Base-by-base conservation (phyloP, 2,797 vertebrate genomes). In the Pachyuromys duprasi region DNA sequence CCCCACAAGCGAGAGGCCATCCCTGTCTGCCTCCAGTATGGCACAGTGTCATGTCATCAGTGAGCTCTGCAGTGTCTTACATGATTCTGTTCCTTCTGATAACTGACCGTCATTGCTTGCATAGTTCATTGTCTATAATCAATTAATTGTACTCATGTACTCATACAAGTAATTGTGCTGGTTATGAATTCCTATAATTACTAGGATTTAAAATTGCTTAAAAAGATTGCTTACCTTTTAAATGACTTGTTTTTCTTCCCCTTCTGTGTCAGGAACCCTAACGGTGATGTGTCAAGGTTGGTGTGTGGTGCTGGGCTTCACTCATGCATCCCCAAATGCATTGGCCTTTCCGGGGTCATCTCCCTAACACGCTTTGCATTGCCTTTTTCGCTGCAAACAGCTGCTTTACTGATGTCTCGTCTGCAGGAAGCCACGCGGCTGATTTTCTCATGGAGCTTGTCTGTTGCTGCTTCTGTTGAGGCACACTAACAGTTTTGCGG, bases 271-370 rank as follows among this genome's bases (percentile, higher is more conserved):
- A 98, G 97, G 97, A 97, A 69, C 75, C 90, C 26, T 98, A 91
- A 97, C 89, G 96, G 93, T 45, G 49, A 1, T n/a, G 22, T 92
- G 60, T 87, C 82, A 84, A 98, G 97, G 97, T 98, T 91, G 96
- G 97, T 98, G 86, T 98, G 83, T 94, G 82, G 76, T 33, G 79
- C 75, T 0, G 28, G 6, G 26, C 95, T 91, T 94, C 2, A 86
- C 92, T 76, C 42, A 82, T 55, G 62, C 9, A 4, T 74, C 60
- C 49, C 53, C n/a, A 18, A 14, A 33, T 53, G 15, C 20, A 15
- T n/a, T 86, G 60, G 26, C 83, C 60, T 76, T 72, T 86, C 4
- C 12, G 0, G 0, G 4, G 82, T 39, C 0, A 5, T 24, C 24
- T 70, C 49, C 49, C 2, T 45, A 20, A 80, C 0, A 0, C 0